Evolutionary conservation across 2,888 invertebrate species (phyloP), one percentile per base, ranked within the genome.

Genomic region (Nemotelus nigrinus): DNA sequence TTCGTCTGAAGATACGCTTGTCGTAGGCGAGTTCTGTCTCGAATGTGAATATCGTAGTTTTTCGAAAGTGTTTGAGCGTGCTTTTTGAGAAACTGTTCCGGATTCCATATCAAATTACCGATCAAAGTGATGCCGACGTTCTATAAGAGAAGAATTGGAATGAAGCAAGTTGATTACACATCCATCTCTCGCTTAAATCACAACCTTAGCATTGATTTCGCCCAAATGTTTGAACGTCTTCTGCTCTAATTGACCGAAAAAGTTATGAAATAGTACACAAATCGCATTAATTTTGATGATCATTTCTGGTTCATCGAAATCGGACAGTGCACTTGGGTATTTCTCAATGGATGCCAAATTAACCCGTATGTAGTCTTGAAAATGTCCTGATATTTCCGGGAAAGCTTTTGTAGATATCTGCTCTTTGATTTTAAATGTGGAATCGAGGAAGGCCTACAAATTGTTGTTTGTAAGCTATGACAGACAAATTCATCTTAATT

Each of bases 31-130:
- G 87, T 82, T 84, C 79, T 78, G 44, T 85, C 83, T 0, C 81
- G 80, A 2, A 86, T 83, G 0, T 86, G 81, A 82, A 89, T 90
- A 76, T 87, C 88, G 78, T 83, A 82, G 78, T 90, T 85, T 0
- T 87, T 85, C 83, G 88, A 89, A 10, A 90, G 84, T 82, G 92
- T 86, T 81, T 91, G 88, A 80, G 91, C 88, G 85, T 91, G 90
- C 81, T 90, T 90, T 65, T 89, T 87, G 3, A 98, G 88, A 87
- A 97, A 98, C 82, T 91, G 90, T 84, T 93, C 94, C 0, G 97
- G 95, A 83, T 93, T 92, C 96, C 96, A 98, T 76, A 95, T 86
- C 25, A 94, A 89, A 83, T 94, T 94, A 1, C 95, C 96, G 78
- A 91, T 89, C 50, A 98, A 87, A 65, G 93, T 92, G 78, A 96